Evolutionary conservation across 2,113 vertebrate genomes (phyloP).

Genomic region (Rhinopithecus roxellana): DNA sequence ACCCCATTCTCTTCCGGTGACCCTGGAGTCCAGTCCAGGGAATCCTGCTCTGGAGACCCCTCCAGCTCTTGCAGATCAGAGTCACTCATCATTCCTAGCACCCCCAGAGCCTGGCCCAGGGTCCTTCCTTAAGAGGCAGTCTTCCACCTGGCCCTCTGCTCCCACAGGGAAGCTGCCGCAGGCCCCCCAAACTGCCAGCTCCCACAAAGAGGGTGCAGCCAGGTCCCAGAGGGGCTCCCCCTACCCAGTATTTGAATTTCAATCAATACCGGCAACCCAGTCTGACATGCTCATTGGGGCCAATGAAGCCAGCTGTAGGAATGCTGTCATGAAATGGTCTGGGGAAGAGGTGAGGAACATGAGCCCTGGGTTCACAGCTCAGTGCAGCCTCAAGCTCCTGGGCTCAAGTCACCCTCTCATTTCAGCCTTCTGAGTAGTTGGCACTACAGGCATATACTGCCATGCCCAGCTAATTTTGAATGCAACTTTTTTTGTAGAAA

Average conservation of each 20-base stretch:
- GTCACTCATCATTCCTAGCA: not conserved
- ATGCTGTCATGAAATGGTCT: not conserved
- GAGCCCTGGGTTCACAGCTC: not conserved
- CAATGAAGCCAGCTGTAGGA: not conserved
- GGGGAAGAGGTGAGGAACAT: not conserved
- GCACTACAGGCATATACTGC: too few relatives aligned
- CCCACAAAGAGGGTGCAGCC: not conserved
- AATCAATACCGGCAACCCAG: not conserved
- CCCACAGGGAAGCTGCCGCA: not conserved
- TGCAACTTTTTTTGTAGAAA: too few relatives aligned
- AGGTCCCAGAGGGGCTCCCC: not conserved
- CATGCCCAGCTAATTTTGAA: too few relatives aligned
- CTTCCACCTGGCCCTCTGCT: not conserved
- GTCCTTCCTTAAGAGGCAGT: not conserved
- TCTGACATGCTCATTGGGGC: not conserved
- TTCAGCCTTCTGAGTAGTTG: too few relatives aligned
- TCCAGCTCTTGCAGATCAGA: not conserved
- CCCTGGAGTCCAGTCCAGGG: not conserved
- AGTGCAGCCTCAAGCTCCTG: too few relatives aligned
- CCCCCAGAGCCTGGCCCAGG: fast-evolving
- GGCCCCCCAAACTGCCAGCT: not conserved
- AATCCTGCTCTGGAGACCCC: not conserved
- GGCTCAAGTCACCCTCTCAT: too few relatives aligned
- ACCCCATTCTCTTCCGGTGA: fast-evolving
- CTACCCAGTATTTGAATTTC: not conserved